phyloP scores from a whole-genome alignment of 2,113 vertebrate species.

The Neolamprologus sp. region DNA sequence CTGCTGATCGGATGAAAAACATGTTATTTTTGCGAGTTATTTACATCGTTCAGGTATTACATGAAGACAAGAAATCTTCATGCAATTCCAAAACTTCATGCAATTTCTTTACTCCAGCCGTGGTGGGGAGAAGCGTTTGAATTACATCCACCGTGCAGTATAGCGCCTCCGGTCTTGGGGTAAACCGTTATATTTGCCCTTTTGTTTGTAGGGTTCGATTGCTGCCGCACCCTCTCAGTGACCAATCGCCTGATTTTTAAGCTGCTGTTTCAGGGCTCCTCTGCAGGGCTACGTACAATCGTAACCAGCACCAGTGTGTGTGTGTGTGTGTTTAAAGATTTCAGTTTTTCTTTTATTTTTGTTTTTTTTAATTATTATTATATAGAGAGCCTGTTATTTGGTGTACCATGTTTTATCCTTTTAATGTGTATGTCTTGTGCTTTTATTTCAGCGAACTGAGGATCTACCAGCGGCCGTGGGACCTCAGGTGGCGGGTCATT shows the following conservation, averaged over 20 bases:
- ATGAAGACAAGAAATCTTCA: neutral
- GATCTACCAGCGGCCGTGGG: too few relatives aligned
- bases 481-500: neutral
- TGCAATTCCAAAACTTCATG: neutral
- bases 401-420: too few relatives aligned
- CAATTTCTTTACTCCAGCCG: neutral
- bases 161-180: too few relatives aligned
- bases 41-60: neutral
- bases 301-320: neutral
- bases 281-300: neutral
- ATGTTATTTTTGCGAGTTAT: neutral
- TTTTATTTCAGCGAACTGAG: too few relatives aligned
- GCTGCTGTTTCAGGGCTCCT: neutral
- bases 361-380: neutral
- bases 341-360: neutral
- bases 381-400: neutral
- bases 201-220: neutral
- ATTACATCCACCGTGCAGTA: too few relatives aligned
- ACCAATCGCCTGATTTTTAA: neutral
- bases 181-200: neutral
- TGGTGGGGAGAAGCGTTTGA: too few relatives aligned
- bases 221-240: neutral
- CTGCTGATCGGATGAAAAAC: neutral
- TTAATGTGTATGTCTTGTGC: too few relatives aligned
- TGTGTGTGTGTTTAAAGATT: neutral